Base-by-base conservation (phyloP, 2,888 invertebrate genomes). In the Steinernema scapterisci region DNA sequence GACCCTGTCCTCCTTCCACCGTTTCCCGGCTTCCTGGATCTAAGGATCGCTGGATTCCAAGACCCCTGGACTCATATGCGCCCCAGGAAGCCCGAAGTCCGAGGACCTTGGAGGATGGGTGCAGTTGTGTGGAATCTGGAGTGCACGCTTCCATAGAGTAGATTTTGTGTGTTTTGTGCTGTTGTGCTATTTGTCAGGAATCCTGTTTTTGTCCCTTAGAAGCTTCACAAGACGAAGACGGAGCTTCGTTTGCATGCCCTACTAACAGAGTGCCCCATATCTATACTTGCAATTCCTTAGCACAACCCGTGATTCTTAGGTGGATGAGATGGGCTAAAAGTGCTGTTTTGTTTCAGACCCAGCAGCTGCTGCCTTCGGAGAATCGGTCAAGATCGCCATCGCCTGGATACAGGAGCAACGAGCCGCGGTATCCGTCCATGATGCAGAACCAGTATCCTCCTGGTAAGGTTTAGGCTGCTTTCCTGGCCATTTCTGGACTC, bases 291-390 rank as follows among this genome's bases (percentile, higher is more conserved):
- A 9, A 38, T 6, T 6, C 38, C 38, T 38, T 38, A 38, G 38
- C 38, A 38, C 9, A 38, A 38, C 9, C 38, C 38, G 3, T 38
- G 52, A 44, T 31, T 27, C 72, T 9, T 31, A 16, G 11, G 1
- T 63, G 11, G 38, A 38, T 38, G 38, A 9, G 9, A 9, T 38
- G 38, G 5, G 38, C 9, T 9, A 38, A n/a, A n/a, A n/a, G n/a
- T 38, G 38, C 3, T 9, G 9, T 3, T 6, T 9, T 43, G 16
- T 79, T 83, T 72, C 78, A 86, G 84, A 82, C 83, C 9, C 85
- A 86, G 72, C 87, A 86, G 70, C 78, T 87, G 70, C 78, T 87
- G 71, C 76, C 79, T 19, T 63, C 63, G 38, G 63, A 63, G 63
- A 63, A 27, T 3, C 6, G 63, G 9, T 63, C 63, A 27, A 27